These are phyloP conservation scores for Hylaea fasciaria DNA, from an alignment of 2,888 invertebrate genomes.

Conservation along the genomic window DNA sequence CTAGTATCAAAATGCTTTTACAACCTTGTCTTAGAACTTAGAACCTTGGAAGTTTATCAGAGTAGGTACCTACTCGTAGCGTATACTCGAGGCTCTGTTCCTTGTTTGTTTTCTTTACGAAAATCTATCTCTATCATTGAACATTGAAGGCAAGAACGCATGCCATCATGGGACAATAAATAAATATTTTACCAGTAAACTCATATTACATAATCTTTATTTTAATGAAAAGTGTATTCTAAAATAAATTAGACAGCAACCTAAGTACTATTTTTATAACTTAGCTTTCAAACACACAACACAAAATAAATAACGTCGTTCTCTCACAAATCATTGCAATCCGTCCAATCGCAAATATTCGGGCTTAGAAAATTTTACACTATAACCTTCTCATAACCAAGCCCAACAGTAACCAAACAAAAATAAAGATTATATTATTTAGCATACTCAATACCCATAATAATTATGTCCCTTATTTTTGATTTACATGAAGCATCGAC, in stretches of 20 bases:
- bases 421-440: no score
- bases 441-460: no score
- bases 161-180: neutral
- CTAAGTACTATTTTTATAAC: neutral
- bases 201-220: conserved; percentile 9
- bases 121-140: no score
- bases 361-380: neutral
- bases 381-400: no score
- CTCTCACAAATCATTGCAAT: conserved; percentile 1
- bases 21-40: no score
- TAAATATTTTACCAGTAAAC: neutral
- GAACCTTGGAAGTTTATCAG: no score
- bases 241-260: conserved; percentile 12
- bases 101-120: no score
- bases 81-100: no score
- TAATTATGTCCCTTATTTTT: neutral
- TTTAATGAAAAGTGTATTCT: neutral
- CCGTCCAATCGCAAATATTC: neutral
- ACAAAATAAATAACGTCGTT: conserved; percentile 14
- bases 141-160: no score
- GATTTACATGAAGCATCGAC: neutral
- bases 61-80: no score
- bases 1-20: no score
- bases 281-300: conserved; percentile 3
- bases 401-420: no score